Conservation (phyloP, 2,888 invertebrate species). For the Neria commutata region DNA sequence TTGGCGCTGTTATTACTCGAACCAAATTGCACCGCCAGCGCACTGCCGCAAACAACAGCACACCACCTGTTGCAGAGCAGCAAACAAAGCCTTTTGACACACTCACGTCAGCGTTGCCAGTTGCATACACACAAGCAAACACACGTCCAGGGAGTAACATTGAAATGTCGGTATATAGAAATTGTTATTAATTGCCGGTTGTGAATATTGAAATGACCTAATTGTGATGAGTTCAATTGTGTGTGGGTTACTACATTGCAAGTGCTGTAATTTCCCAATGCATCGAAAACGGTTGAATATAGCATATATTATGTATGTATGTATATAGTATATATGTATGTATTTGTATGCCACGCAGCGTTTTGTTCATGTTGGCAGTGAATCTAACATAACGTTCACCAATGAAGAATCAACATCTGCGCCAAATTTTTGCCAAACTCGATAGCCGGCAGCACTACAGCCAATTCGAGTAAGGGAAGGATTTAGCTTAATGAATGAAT, state of each 20-base stretch:
- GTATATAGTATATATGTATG: neutral
- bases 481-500: too few relatives aligned
- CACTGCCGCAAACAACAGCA: neutral
- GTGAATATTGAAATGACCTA: constrained; percentile 47
- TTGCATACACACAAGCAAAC: too few relatives aligned
- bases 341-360: too few relatives aligned
- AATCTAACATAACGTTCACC: too few relatives aligned
- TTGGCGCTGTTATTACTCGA: neutral
- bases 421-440: too few relatives aligned
- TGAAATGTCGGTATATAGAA: neutral
- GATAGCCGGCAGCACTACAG: too few relatives aligned
- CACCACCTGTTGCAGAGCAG: neutral
- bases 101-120: neutral
- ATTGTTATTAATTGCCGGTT: constrained; percentile 4
- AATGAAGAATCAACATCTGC: too few relatives aligned
- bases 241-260: constrained; percentile 26
- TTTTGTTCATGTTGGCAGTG: too few relatives aligned
- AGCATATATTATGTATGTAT: neutral
- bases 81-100: neutral
- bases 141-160: constrained; percentile 10
- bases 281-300: neutral
- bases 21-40: neutral
- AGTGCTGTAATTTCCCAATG: neutral
- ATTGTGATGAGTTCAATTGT: constrained; percentile 37
- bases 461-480: too few relatives aligned